Evolutionary conservation across 1,140 invertebrate genomes (phyloP).

Genomic region (Bombus consobrinus): DNA sequence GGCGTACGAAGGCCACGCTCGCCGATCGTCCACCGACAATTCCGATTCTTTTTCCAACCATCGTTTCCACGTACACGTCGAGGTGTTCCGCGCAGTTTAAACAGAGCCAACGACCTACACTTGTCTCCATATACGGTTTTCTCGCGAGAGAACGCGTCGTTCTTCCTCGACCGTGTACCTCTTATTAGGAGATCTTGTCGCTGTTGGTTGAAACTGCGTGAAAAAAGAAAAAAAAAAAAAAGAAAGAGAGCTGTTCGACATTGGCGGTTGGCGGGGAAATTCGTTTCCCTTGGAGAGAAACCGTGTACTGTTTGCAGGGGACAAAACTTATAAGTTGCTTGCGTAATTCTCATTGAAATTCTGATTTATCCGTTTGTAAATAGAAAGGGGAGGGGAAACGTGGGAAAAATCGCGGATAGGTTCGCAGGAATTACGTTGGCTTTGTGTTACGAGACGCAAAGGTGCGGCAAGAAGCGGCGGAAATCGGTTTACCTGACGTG

Average conservation of each 20-base stretch:
- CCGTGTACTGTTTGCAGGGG: no score
- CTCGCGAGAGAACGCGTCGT: background rate
- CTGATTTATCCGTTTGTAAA: no score
- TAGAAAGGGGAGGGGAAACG: background rate
- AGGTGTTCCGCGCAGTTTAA: conserved; percentile 4
- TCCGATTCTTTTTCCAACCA: background rate
- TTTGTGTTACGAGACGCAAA: background rate
- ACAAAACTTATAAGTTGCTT: background rate
- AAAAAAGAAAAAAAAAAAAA: background rate
- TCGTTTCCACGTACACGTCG: background rate
- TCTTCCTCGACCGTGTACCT: background rate
- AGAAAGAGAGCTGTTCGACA: background rate
- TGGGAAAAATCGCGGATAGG: background rate
- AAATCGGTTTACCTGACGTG: conserved; percentile 12
- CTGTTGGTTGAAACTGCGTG: background rate
- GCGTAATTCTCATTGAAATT: background rate
- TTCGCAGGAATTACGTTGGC: background rate
- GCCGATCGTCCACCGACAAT: conserved; percentile 1
- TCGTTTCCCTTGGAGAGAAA: background rate
- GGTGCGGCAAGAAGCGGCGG: background rate
- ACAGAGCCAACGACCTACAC: conserved; percentile 34
- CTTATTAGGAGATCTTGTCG: conserved; percentile 21
- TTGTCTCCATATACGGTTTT: conserved; percentile 10
- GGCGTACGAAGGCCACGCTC: background rate
- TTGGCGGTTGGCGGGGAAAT: background rate